A percentile compares a stretch with the other conserved stretches of the same genome.
phyloP scores from a whole-genome alignment of 1,140 invertebrate genomes.

The Lordiphosa clarofinis region DNA sequence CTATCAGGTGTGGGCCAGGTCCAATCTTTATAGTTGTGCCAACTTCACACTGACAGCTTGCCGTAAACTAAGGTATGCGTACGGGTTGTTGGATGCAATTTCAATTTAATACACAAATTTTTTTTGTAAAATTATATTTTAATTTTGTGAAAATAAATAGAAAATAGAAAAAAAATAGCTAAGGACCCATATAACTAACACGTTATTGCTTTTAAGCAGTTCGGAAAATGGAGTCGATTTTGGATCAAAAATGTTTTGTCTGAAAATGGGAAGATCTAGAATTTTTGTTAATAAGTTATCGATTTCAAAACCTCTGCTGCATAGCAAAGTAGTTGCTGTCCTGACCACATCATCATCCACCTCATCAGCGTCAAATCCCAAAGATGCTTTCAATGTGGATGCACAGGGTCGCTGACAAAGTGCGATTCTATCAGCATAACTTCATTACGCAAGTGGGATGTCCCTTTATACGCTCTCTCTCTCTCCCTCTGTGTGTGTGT shows the following conservation, averaged over 20 bases:
- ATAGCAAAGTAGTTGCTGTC: neutral
- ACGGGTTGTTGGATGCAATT: no score
- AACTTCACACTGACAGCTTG: slow-evolving; percentile 15
- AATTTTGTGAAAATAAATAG: no score
- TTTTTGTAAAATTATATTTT: no score
- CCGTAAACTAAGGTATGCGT: neutral
- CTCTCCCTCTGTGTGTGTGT: slow-evolving; percentile 17
- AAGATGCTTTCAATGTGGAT: slow-evolving; percentile 16
- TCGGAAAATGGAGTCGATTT: no score
- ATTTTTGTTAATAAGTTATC: no score
- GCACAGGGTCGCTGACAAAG: slow-evolving; percentile 45
- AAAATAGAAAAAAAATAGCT: no score
- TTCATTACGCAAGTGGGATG: slow-evolving; percentile 69
- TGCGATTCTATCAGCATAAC: slow-evolving; percentile 75
- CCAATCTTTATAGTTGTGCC: slow-evolving; percentile 42
- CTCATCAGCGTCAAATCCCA: slow-evolving; percentile 8
- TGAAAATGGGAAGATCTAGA: no score
- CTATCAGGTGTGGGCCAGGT: slow-evolving; percentile 14
- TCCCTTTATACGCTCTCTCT: slow-evolving; percentile 6
- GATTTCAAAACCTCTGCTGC: no score
- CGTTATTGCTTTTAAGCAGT: no score
- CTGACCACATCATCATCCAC: slow-evolving; percentile 1
- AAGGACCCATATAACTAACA: no score
- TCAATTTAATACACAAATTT: no score
- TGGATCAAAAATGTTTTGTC: no score